A percentile compares a stretch with the other conserved stretches of the same genome.
These are phyloP conservation scores for Sinonovacula constricta DNA, from an alignment of 1,140 invertebrate species.

Conservation along the genomic window DNA sequence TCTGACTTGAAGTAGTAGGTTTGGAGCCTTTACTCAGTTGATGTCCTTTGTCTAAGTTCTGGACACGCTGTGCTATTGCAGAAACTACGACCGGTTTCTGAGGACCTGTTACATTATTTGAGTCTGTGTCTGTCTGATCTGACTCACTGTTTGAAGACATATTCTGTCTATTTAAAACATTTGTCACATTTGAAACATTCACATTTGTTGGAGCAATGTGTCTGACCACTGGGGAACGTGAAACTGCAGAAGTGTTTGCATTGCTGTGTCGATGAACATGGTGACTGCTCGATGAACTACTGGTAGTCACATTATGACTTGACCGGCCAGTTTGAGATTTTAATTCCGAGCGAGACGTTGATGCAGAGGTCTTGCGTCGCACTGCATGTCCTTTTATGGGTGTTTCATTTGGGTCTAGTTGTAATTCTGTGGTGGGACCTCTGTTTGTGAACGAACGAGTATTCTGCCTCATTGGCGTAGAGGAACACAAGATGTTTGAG, in stretches of 20 bases:
- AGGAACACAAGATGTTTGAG: constrained; percentile 75
- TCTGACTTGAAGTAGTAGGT: constrained; percentile 11
- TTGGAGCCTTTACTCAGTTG: not conserved
- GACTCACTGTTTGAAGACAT: constrained; percentile 68
- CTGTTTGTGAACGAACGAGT: constrained; percentile 52
- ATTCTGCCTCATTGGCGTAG: constrained; percentile 70
- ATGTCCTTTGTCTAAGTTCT: not conserved
- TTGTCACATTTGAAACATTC: not conserved
- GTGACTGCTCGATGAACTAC: constrained; percentile 11
- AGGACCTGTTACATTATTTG: constrained; percentile 65
- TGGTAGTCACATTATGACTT: not conserved
- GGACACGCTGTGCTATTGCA: not conserved
- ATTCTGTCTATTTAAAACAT: no score
- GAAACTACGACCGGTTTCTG: constrained; percentile 25
- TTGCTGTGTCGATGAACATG: constrained; percentile 41
- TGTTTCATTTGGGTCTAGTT: constrained; percentile 68
- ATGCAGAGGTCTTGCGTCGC: constrained; percentile 54
- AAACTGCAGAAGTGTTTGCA: constrained; percentile 2
- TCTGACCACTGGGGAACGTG: constrained; percentile 6
- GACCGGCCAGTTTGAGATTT: constrained; percentile 43
- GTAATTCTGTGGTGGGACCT: constrained; percentile 47
- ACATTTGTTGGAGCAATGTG: constrained; percentile 18
- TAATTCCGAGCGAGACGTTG: constrained; percentile 28
- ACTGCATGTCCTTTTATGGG: constrained; percentile 72
- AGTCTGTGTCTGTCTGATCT: constrained; percentile 71